A percentile compares a stretch with the other conserved stretches of the same genome.
Conservation (phyloP, 2,797 vertebrate species). For the Amphiprion clarkii region DNA sequence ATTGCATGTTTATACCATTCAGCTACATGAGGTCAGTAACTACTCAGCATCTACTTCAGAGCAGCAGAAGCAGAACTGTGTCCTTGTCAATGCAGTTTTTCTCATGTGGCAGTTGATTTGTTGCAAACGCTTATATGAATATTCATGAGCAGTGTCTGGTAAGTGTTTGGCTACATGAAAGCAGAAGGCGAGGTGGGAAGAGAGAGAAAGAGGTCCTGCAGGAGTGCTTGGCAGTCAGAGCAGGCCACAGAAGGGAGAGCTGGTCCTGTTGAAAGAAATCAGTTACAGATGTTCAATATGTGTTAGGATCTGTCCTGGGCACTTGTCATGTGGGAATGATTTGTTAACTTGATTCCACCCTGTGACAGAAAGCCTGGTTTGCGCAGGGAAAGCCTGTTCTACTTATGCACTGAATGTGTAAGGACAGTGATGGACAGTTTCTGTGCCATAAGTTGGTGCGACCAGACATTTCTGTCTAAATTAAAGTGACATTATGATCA, state of each 20-base stretch:
- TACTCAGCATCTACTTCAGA: not conserved
- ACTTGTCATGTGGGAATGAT: constrained; percentile 68
- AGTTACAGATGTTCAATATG: constrained; percentile 63
- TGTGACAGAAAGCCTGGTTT: constrained; percentile 45
- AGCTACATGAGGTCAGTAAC: not conserved
- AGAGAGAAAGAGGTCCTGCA: constrained; percentile 2
- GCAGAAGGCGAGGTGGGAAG: not conserved
- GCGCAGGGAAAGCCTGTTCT: constrained; percentile 14
- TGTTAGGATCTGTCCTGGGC: constrained; percentile 5
- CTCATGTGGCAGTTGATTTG: constrained; percentile 13
- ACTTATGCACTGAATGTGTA: not conserved
- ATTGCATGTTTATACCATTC: not conserved
- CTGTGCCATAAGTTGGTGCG: not conserved
- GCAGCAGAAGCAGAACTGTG: constrained; percentile 17
- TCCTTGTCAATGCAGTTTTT: constrained; percentile 2
- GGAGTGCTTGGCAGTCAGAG: constrained; percentile 20
- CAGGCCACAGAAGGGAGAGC: constrained; percentile 28
- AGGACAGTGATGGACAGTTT: not conserved
- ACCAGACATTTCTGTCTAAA: constrained; percentile 7
- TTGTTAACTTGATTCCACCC: constrained; percentile 53
- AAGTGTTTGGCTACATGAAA: constrained; percentile 29
- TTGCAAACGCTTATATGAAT: constrained; percentile 26
- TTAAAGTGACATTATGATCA: constrained; percentile 8
- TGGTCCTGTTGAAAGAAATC: constrained; percentile 54
- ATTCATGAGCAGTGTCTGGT: constrained; percentile 35